Evolutionary conservation across 2,888 invertebrate genomes (phyloP), one percentile per base, ranked within the genome.

Genomic region (Lycocerus yunnanus): DNA sequence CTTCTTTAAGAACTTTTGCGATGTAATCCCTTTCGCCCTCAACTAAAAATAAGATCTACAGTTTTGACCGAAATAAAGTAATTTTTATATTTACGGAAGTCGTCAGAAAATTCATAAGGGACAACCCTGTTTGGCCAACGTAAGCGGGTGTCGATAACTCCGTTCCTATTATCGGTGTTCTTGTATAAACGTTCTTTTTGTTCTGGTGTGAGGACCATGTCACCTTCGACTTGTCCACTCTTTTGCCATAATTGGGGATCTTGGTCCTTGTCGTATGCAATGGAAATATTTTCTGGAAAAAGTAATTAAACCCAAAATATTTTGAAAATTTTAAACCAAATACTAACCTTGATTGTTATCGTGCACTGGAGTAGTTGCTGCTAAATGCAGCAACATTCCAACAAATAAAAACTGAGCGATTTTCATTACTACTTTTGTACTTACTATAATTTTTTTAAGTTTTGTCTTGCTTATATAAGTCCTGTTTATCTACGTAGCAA

Each of bases 151-250:
- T 58, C 59, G 10, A 68, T n/a, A 5, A 65, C 18, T 61, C 61
- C 61, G n/a, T 20, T 65, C 6, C 11, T n/a, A 5, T 27, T 13
- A 1, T 13, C 5, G 13, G 4, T 0, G 13, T 13, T 2, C 5
- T 27, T 27, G 5, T 27, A n/a, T 4, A 27, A 27, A 4, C n/a
- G 27, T 5, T 27, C 27, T n/a, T 5, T 4, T 63, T 69, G 16
- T 6, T 60, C 63, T 20, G 69, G n/a, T 6, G 43, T 43, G 13
- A 69, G 24, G 11, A 69, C 27, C 21, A 69, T 69, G 9, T 69
- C 69, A 5, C 69, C 69, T 63, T 69, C 24, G 1, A 69, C 8
- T 15, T 69, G 20, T 18, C 69, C 69, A 15, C 69, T 69, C 11
- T 10, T 60, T 21, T 69, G 18, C 69, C 69, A 69, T n/a, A 61